These are phyloP conservation scores for Hemitrygon akajei DNA, from an alignment of 2,797 vertebrate genomes.

Conservation along the genomic window DNA sequence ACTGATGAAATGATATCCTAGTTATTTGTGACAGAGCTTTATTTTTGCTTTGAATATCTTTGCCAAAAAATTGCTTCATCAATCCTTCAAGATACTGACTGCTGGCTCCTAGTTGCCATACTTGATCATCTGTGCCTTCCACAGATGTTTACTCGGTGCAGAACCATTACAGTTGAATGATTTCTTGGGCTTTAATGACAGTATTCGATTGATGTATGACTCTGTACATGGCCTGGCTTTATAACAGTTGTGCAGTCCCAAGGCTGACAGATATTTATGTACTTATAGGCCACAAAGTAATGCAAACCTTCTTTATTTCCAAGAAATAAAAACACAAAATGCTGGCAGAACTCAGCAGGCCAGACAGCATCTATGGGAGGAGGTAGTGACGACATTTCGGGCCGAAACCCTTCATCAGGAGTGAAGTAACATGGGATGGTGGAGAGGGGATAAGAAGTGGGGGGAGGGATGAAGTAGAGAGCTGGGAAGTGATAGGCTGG, in stretches of 20 bases:
- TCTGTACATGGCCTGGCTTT: neutral
- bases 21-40: conserved; percentile 45
- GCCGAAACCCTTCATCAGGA: too few relatives aligned
- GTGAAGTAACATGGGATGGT: too few relatives aligned
- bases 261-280: neutral
- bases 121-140: conserved; percentile 40
- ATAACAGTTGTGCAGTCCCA: neutral
- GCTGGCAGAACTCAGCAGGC: too few relatives aligned
- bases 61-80: conserved; percentile 46
- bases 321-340: too few relatives aligned
- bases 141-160: conserved; percentile 46
- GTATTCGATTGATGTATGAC: neutral
- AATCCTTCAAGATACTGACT: conserved; percentile 43
- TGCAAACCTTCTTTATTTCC: too few relatives aligned
- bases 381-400: too few relatives aligned
- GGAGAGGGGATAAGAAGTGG: too few relatives aligned
- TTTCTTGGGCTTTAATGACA: neutral
- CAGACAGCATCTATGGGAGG: too few relatives aligned
- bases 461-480: too few relatives aligned
- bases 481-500: too few relatives aligned
- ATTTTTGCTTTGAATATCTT: conserved; percentile 42
- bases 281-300: neutral
- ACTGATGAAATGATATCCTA: conserved; percentile 53
- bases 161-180: conserved; percentile 36
- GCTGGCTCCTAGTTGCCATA: neutral